Evolutionary conservation across 2,113 vertebrate genomes (phyloP).

Genomic region (Antechinus flavipes): DNA sequence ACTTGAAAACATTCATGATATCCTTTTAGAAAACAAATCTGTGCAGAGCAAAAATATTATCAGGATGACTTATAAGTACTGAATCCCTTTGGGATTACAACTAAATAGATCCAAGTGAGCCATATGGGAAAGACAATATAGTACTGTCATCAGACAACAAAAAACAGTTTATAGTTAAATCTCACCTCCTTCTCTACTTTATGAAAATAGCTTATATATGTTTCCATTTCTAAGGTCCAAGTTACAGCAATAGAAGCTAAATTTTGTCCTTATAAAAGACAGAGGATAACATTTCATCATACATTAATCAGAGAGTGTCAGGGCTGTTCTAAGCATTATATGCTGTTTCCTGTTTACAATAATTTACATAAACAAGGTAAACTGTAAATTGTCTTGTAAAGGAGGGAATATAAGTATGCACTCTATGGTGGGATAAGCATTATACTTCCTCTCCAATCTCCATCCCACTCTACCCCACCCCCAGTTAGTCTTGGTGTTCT

Average conservation of each 20-base stretch:
- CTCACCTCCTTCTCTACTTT: not conserved
- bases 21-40: not conserved
- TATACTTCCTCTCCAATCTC: no score
- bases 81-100: not conserved
- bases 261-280: not conserved
- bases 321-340: not conserved
- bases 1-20: not conserved
- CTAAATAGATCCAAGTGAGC: not conserved
- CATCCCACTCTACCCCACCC: no score
- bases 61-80: not conserved
- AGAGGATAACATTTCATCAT: not conserved
- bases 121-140: not conserved
- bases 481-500: no score
- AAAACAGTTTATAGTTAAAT: not conserved
- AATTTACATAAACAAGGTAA: not conserved
- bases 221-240: not conserved
- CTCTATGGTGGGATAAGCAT: no score
- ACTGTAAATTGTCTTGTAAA: no score
- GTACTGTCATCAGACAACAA: not conserved
- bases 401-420: no score
- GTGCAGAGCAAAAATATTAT: not conserved
- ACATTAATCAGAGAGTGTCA: not conserved
- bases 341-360: constrained; percentile 13
- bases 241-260: not conserved
- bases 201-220: not conserved